These are phyloP conservation scores for Myopa tessellatipennis DNA, from an alignment of 2,888 invertebrate species.

Conservation along the genomic window DNA sequence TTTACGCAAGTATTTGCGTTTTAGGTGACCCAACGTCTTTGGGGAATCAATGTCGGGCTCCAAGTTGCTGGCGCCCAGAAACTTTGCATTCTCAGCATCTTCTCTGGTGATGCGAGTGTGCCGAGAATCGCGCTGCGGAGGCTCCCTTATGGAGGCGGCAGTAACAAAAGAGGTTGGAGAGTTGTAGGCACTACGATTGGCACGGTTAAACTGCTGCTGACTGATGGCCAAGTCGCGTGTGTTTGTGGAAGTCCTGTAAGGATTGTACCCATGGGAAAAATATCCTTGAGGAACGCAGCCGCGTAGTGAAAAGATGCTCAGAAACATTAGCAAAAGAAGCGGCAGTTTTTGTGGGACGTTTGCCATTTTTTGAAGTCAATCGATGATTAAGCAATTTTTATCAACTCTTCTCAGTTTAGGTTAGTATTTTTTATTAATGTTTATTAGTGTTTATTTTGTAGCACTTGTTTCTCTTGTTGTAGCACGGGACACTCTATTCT, in stretches of 20 bases:
- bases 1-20: conserved; percentile 42
- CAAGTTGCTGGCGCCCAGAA: conserved; percentile 60
- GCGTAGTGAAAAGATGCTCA: conserved; percentile 45
- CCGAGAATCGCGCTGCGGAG: not conserved
- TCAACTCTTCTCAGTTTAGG: not conserved
- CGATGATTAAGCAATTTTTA: not conserved
- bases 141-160: conserved; percentile 17
- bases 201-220: not conserved
- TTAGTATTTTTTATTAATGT: conserved; percentile 7
- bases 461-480: not conserved
- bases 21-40: conserved; percentile 49
- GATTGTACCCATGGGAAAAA: conserved; percentile 43
- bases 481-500: not conserved
- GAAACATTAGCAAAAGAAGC: conserved; percentile 42
- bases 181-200: conserved; percentile 4
- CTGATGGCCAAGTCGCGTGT: conserved; percentile 2
- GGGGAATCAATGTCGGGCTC: conserved; percentile 53
- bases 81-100: conserved; percentile 62
- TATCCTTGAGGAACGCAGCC: conserved; percentile 51
- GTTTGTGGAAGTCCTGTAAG: conserved; percentile 17
- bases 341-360: not conserved
- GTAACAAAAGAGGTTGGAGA: conserved; percentile 1
- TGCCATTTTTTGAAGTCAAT: not conserved
- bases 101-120: conserved; percentile 46
- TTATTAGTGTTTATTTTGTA: conserved; percentile 22